These are phyloP conservation scores for Vulpes lagopus DNA, from an alignment of 2,113 vertebrate species.

Conservation along the genomic window DNA sequence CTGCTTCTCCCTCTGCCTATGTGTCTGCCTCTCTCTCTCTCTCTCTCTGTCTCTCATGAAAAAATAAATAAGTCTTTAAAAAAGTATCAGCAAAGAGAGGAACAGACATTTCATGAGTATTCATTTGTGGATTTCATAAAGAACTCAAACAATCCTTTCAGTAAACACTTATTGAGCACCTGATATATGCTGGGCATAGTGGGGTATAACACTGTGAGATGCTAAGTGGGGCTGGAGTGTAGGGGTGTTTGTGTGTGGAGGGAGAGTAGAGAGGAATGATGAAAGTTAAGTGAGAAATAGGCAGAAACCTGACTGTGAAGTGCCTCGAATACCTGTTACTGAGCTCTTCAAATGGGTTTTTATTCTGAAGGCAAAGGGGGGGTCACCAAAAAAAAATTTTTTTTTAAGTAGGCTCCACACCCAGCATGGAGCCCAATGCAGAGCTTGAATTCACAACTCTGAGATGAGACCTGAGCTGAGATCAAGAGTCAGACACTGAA, in stretches of 20 bases:
- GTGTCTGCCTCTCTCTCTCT: too few relatives aligned
- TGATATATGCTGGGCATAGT: neutral
- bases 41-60: too few relatives aligned
- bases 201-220: neutral
- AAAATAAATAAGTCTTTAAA: too few relatives aligned
- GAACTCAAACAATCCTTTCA: neutral
- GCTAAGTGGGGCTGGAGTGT: neutral
- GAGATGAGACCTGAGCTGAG: neutral
- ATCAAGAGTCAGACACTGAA: neutral
- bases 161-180: neutral
- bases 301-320: neutral
- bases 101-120: slow-evolving; percentile 2
- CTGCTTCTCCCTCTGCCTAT: too few relatives aligned
- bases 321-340: neutral
- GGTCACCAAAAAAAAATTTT: neutral
- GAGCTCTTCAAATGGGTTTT: neutral
- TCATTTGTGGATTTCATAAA: slow-evolving; percentile 27
- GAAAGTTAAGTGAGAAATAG: neutral
- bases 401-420: neutral
- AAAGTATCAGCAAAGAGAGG: slow-evolving; percentile 31
- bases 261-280: neutral
- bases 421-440: neutral
- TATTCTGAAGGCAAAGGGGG: neutral
- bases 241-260: neutral
- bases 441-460: neutral